Evolutionary conservation across 1,140 invertebrate genomes (phyloP), one percentile per base, ranked within the genome.

Genomic region (Battus philenor): DNA sequence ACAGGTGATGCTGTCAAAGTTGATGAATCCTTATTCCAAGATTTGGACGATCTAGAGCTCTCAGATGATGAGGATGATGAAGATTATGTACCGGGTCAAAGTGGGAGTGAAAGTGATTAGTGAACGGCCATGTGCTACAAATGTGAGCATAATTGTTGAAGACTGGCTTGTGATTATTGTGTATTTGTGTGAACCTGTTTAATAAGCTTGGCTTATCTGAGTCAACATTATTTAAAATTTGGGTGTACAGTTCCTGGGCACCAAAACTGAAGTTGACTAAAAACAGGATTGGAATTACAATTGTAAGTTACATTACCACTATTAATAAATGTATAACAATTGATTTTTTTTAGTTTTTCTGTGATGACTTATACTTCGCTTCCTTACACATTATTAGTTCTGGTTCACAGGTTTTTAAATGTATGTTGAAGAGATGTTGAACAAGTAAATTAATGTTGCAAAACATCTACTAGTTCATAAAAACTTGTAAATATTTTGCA

Each of bases 1-100:
- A 59, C 75, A 91, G 93, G 92, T 62, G 96, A 96, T 83, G 89
- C 90, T 52, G 94, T 98, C 1, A 95, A 97, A 86, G 95, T 98
- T 10, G 96, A 98, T 86, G 97, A 98, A 86, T 94, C 94, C 31
- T 80, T 98, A 3, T 98, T 98, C 77, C 95, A 97, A 91, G 94
- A 97, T 86, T 78, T 97, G 47, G 95, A 96, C 58, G 95, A 97
- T 75, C 86, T 97, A 18, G 95, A 97, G 54, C 80, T 97, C 32
- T 94, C 94, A 50, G 93, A 91, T 66, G 93, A 91, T 59, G 89
- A 90, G 43, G 88, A 91, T 46, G 91, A 90, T 68, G 88, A 88
- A 50, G 88, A 89, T 56, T 89, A 86, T 69, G 87, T 88, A 18
- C 88, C 88, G 1, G 80, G 79, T 5, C 68, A 73, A 41, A 86